Evolutionary conservation across 2,797 vertebrate genomes (phyloP).

Genomic region (Etheostoma perlongum): DNA sequence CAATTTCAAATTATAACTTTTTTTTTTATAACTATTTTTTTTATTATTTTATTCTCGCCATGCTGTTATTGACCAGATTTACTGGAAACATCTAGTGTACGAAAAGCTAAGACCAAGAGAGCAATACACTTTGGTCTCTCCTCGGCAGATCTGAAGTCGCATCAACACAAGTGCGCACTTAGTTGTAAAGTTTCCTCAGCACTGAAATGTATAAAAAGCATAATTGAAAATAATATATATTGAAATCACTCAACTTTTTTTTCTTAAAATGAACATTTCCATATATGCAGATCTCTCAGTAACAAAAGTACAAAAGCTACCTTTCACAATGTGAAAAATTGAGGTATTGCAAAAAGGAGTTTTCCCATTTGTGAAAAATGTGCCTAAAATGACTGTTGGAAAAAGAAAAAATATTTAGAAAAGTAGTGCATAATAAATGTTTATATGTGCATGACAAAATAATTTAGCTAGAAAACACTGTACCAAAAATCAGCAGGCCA

Average conservation of each 20-base stretch:
- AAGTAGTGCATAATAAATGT: slow-evolving; percentile 99
- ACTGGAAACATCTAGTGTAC: slow-evolving; percentile 88
- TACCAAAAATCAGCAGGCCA: slow-evolving; percentile 99
- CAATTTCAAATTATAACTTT: slow-evolving; percentile 78
- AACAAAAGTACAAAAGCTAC: slow-evolving; percentile 99
- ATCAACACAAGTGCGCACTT: slow-evolving; percentile 96
- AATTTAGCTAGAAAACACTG: slow-evolving; percentile 99
- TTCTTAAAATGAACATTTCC: slow-evolving; percentile 94
- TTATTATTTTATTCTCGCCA: slow-evolving; percentile 74
- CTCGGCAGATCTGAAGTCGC: slow-evolving; percentile 98
- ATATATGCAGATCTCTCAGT: slow-evolving; percentile 99
- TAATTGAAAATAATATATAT: slow-evolving; percentile 99
- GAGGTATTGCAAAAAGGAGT: slow-evolving; percentile 99
- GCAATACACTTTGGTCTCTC: slow-evolving; percentile 94
- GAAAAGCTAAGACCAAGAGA: slow-evolving; percentile 92
- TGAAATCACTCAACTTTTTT: slow-evolving; percentile 99
- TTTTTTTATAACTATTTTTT: slow-evolving; percentile 45
- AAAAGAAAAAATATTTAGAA: slow-evolving; percentile 99
- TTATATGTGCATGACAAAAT: slow-evolving; percentile 99
- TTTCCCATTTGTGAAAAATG: slow-evolving; percentile 99
- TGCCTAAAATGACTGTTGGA: slow-evolving; percentile 99
- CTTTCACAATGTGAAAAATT: slow-evolving; percentile 99
- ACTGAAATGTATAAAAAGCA: slow-evolving; percentile 99
- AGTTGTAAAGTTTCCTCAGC: slow-evolving; percentile 99
- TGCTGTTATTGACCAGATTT: slow-evolving; percentile 80